These are phyloP conservation scores for Eupithecia pulchellata DNA, from an alignment of 2,888 invertebrate species.

Conservation along the genomic window DNA sequence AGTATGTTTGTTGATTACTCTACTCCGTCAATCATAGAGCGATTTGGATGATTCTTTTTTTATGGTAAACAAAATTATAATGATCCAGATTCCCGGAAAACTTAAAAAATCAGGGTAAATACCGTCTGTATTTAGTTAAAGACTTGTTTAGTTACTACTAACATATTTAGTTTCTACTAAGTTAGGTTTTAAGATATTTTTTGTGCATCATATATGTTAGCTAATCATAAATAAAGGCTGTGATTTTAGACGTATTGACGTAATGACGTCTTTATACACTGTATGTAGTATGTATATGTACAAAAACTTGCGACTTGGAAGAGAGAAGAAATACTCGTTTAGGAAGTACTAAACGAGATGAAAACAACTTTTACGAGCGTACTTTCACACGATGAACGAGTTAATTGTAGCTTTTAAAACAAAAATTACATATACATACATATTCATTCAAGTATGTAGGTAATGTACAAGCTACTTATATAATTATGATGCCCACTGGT, in stretches of 20 bases:
- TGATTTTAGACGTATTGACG: no score
- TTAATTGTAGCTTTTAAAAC: slow-evolving; percentile 20
- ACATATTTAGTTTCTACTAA: no score
- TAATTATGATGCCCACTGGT: no score
- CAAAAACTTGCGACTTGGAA: slow-evolving; percentile 28
- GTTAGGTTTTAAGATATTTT: no score
- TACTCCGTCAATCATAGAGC: no score
- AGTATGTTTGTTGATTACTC: no score
- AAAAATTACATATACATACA: background rate
- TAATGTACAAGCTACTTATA: background rate
- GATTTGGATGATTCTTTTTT: background rate
- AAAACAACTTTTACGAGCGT: slow-evolving; percentile 55
- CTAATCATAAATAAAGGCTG: no score
- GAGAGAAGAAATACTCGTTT: slow-evolving; percentile 47
- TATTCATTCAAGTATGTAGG: background rate
- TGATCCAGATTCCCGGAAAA: no score
- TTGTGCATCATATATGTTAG: no score
- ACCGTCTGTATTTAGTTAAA: no score
- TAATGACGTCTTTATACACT: background rate
- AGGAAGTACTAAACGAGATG: slow-evolving; percentile 44
- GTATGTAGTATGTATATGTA: background rate
- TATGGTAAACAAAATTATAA: background rate
- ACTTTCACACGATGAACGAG: slow-evolving; percentile 54
- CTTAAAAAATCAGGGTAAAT: no score
- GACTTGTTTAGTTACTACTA: no score